Evolutionary conservation across 2,797 vertebrate genomes (phyloP), one percentile per base, ranked within the genome.

Genomic region (Syngnathus acus): DNA sequence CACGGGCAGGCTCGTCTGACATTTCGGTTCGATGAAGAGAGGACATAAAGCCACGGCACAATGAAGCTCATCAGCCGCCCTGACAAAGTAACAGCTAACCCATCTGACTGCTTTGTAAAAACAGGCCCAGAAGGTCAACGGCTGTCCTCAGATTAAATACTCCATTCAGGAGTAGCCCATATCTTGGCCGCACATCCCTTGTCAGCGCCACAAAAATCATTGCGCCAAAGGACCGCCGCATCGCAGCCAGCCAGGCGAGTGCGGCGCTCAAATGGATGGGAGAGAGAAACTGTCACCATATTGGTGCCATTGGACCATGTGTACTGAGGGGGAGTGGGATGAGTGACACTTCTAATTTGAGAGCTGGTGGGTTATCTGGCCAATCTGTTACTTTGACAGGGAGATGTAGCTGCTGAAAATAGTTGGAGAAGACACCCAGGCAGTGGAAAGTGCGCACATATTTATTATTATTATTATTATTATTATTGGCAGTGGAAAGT

Each of bases 281-380:
- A 66, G 67, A 78, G 70, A 68, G 71, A 72, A 68, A 70, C 69
- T 74, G 79, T 83, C 82, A 78, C 78, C 81, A 72, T 81, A 75
- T 65, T 80, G 75, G 70, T 64, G 72, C 72, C 10, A 59, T 71
- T 72, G 71, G 72, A 32, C 26, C 26, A 32, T 32, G 26, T 32
- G 26, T 32, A 32, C 26, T 32, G 26, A 32, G 26, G 26, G 26
- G 26, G 26, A 32, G 26, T 32, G 68, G 78, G 78, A 81, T 69
- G 74, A 85, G 71, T 72, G 81, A 81, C 82, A 75, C 62, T 77
- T 80, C 73, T 81, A 82, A 85, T 87, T 84, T 81, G 72, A 64
- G 75, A 82, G 75, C 79, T 82, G 80, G 80, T 73, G 75, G 81
- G 73, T 82, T 87, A 86, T 87, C 83, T 74, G 67, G 66, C 64